A percentile compares a stretch with the other conserved stretches of the same genome.
phyloP scores from a whole-genome alignment of 2,113 vertebrate species.

The Nothoprocta pentlandii region DNA sequence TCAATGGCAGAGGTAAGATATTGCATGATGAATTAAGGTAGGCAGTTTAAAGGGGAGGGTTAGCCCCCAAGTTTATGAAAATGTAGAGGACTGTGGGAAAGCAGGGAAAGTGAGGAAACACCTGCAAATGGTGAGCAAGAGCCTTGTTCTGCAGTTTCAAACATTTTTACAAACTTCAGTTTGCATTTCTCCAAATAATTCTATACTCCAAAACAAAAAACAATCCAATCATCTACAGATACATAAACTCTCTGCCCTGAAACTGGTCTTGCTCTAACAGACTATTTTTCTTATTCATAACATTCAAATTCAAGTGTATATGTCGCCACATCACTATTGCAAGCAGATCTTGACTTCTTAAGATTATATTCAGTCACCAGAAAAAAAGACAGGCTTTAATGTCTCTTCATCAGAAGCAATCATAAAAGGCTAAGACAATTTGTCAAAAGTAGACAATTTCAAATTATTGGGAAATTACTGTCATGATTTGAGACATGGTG shows the following conservation, averaged over 20 bases:
- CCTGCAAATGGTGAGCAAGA: neutral
- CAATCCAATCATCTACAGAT: neutral
- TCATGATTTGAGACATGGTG: neutral
- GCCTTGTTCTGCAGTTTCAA: conserved; percentile 6
- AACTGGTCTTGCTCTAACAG: neutral
- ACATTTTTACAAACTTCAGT: neutral
- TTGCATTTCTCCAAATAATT: neutral
- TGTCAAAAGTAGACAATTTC: conserved; percentile 25
- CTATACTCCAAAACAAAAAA: neutral
- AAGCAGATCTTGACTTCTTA: neutral
- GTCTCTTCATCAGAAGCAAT: conserved; percentile 4
- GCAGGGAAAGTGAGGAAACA: neutral
- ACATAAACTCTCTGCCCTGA: neutral
- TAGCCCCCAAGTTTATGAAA: neutral
- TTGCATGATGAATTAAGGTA: neutral
- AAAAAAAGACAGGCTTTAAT: neutral
- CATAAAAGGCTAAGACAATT: conserved; percentile 6
- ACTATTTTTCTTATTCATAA: neutral
- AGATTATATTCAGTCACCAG: neutral
- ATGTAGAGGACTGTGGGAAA: neutral
- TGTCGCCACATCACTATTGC: neutral
- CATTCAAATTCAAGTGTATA: conserved; percentile 4
- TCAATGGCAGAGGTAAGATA: neutral
- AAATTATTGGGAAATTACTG: conserved; percentile 8
- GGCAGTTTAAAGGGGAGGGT: neutral